Percentiles rank a stretch among this genome's conserved stretches.
Conservation (phyloP, 2,888 invertebrate genomes). For the Danaus chrysippus region DNA sequence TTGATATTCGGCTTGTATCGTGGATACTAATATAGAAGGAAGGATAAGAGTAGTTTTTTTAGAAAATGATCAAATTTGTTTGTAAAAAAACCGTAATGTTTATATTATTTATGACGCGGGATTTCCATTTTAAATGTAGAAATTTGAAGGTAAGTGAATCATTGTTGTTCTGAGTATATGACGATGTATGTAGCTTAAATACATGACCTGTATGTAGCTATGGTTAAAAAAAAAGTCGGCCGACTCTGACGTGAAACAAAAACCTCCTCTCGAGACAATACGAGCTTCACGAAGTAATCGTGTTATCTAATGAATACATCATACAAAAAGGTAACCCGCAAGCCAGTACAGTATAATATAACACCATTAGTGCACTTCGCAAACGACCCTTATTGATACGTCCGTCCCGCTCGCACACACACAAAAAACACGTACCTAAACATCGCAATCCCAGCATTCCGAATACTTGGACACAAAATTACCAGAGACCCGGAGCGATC, state of each 20-base stretch:
- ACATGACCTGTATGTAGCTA: no score
- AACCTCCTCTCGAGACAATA: constrained; percentile 2
- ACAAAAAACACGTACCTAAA: constrained; percentile 75
- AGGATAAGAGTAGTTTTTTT: not conserved
- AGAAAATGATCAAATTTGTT: no score
- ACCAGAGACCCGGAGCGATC: constrained; percentile 25
- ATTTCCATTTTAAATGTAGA: no score
- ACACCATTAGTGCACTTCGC: constrained; percentile 73
- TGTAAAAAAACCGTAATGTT: no score
- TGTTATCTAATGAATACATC: constrained; percentile 12
- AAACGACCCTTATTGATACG: constrained; percentile 51
- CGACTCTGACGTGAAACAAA: not conserved
- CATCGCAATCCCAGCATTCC: constrained; percentile 73
- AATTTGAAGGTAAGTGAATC: no score
- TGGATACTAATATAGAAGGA: not conserved
- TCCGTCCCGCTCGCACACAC: constrained; percentile 58
- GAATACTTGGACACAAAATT: constrained; percentile 50
- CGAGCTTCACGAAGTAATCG: constrained; percentile 8
- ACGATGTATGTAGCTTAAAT: no score
- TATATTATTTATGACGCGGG: no score
- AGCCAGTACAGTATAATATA: constrained; percentile 45
- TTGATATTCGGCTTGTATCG: not conserved
- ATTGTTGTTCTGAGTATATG: no score
- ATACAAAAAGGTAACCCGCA: constrained; percentile 25
- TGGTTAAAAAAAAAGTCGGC: no score